A percentile compares a stretch with the other conserved stretches of the same genome.
phyloP scores from a whole-genome alignment of 2,113 vertebrate genomes.

The Sorex fumeus region DNA sequence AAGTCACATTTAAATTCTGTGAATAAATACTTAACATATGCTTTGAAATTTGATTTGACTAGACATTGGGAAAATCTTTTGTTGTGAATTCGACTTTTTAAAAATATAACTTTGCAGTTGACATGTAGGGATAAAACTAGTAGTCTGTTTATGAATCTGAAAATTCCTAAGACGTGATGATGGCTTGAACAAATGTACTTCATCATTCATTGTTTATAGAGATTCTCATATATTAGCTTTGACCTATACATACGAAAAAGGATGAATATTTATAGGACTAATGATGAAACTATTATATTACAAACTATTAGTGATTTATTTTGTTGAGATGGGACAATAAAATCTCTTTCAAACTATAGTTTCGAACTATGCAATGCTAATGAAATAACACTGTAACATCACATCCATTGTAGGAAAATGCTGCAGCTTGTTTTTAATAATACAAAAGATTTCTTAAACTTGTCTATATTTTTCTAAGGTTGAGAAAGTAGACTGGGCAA shows the following conservation, averaged over 20 bases:
- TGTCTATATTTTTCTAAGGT: neutral
- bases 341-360: neutral
- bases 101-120: neutral
- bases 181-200: constrained; percentile 8
- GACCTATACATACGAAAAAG: neutral
- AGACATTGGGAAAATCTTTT: neutral
- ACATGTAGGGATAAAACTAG: neutral
- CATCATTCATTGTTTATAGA: constrained; percentile 1
- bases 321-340: neutral
- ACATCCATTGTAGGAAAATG: neutral
- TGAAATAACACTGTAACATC: neutral
- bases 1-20: neutral
- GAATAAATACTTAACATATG: constrained; percentile 33
- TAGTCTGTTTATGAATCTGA: neutral
- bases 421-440: neutral
- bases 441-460: neutral
- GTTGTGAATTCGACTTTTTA: neutral
- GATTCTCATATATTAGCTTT: neutral
- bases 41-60: constrained; percentile 2
- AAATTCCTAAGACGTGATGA: neutral
- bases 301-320: constrained; percentile 32
- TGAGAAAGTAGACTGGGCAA: neutral
- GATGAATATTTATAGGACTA: neutral
- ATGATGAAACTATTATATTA: neutral
- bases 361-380: neutral